These are phyloP conservation scores for Notarius lentiginosus DNA, from an alignment of 2,113 vertebrate species.

Conservation along the genomic window DNA sequence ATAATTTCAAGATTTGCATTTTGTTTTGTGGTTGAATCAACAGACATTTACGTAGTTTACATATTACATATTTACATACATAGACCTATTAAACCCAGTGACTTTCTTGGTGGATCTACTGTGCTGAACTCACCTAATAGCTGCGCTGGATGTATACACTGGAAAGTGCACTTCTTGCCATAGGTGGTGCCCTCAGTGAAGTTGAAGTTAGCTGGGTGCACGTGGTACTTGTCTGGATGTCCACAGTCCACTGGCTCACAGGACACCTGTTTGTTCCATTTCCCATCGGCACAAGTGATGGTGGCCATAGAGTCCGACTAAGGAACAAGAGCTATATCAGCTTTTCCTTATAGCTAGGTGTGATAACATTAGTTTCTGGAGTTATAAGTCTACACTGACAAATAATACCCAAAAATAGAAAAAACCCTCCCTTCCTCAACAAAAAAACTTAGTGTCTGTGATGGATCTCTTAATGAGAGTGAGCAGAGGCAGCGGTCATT, in stretches of 20 bases:
- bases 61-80: background rate
- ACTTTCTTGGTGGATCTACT: background rate
- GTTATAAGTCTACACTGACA: background rate
- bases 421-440: slow-evolving; percentile 20
- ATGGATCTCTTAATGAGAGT: slow-evolving; percentile 37
- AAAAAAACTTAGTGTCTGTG: slow-evolving; percentile 35
- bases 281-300: slow-evolving; percentile 88
- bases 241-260: slow-evolving; percentile 96
- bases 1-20: background rate
- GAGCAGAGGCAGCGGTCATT: slow-evolving; percentile 11
- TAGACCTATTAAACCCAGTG: slow-evolving; percentile 11
- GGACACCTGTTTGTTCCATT: slow-evolving; percentile 92
- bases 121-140: slow-evolving; percentile 80
- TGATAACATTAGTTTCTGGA: background rate
- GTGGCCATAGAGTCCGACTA: slow-evolving; percentile 78
- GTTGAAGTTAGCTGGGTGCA: slow-evolving; percentile 87
- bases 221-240: slow-evolving; percentile 89
- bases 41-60: too few relatives aligned
- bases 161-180: slow-evolving; percentile 88
- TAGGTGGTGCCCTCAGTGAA: slow-evolving; percentile 92
- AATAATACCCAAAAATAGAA: background rate
- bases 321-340: slow-evolving; percentile 18
- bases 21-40: background rate
- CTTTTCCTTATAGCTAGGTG: background rate
- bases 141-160: slow-evolving; percentile 87